Evolutionary conservation across 92 coral and sea anemone genomes (phyloP).

Genomic region (Chrysogorgia sp.): DNA sequence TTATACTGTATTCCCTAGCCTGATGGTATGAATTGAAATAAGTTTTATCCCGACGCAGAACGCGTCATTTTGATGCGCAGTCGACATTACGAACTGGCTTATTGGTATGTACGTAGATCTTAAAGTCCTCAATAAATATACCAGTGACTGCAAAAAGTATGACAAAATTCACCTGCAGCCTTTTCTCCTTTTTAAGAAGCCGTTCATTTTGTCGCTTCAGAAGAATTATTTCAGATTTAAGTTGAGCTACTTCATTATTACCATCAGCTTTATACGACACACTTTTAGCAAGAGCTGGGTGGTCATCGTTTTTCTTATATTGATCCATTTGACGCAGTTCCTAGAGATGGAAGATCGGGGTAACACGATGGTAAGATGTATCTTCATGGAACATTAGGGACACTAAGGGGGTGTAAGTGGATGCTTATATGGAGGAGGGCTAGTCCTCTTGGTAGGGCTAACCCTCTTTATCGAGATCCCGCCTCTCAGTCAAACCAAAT

Average conservation of each 20-base stretch:
- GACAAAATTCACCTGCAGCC: constrained; percentile 70
- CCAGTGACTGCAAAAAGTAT: not conserved
- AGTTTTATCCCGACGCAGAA: too few relatives aligned
- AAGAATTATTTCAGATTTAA: constrained; percentile 81
- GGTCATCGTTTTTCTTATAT: constrained; percentile 52
- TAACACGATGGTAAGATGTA: not conserved
- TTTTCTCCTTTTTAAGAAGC: constrained; percentile 84
- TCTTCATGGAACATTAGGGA: too few relatives aligned
- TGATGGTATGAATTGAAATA: too few relatives aligned
- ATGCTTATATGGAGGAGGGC: too few relatives aligned
- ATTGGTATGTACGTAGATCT: too few relatives aligned
- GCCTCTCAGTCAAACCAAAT: too few relatives aligned
- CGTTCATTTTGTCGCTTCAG: constrained; percentile 82
- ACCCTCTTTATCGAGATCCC: too few relatives aligned
- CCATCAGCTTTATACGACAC: constrained; percentile 67
- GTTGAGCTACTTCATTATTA: constrained; percentile 66
- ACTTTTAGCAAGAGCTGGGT: constrained; percentile 81
- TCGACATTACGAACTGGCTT: too few relatives aligned
- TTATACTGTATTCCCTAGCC: too few relatives aligned
- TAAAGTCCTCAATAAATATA: too few relatives aligned
- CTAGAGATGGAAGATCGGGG: constrained; percentile 48
- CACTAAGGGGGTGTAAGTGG: not conserved
- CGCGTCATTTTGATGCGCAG: too few relatives aligned
- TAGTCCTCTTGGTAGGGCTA: too few relatives aligned
- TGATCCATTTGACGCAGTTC: constrained; percentile 97